A percentile compares a stretch with the other conserved stretches of the same genome.
phyloP scores from a whole-genome alignment of 2,888 invertebrate species.

The Amblyjoppa fuscipennis region DNA sequence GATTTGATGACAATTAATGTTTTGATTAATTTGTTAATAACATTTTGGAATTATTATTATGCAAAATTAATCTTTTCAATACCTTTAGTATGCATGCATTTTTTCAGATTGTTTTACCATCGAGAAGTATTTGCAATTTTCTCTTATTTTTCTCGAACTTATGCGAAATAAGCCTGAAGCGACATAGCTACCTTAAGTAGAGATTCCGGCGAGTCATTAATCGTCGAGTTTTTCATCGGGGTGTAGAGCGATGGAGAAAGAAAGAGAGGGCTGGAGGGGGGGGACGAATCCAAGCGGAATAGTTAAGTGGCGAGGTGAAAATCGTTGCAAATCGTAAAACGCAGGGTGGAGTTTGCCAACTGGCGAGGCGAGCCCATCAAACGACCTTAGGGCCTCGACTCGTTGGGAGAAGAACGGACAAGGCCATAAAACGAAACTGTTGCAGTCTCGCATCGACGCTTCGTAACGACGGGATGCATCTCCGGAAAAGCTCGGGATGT shows the following conservation, averaged over 20 bases:
- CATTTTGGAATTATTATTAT: no score
- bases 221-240: slow-evolving; percentile 68
- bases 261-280: not conserved
- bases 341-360: slow-evolving; percentile 41
- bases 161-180: no score
- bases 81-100: no score
- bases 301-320: slow-evolving; percentile 76
- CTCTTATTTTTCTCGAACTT: no score
- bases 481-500: slow-evolving; percentile 58
- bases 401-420: slow-evolving; percentile 63
- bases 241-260: not conserved
- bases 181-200: slow-evolving; percentile 46
- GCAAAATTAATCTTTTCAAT: no score
- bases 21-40: no score
- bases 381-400: slow-evolving; percentile 47
- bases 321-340: slow-evolving; percentile 82
- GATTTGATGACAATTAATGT: no score
- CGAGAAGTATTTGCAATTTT: no score
- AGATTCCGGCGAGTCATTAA: slow-evolving; percentile 78
- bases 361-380: slow-evolving; percentile 22
- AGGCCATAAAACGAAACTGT: slow-evolving; percentile 81
- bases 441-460: slow-evolving; percentile 73
- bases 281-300: slow-evolving; percentile 69
- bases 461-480: slow-evolving; percentile 54
- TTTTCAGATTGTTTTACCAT: no score